Evolutionary conservation across 2,113 vertebrate species (phyloP).

Genomic region (Pluvialis apricaria): DNA sequence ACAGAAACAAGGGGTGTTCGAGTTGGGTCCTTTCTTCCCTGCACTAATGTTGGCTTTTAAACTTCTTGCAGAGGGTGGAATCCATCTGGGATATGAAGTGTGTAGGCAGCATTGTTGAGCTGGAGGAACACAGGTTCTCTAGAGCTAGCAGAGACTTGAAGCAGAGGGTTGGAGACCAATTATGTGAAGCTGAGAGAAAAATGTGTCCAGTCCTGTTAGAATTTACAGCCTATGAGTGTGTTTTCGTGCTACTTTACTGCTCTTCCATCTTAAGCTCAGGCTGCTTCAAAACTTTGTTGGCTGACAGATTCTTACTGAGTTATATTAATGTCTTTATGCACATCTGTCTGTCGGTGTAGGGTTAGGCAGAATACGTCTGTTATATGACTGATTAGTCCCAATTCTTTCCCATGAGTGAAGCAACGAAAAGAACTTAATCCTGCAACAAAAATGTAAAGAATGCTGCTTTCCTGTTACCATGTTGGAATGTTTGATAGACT

Average conservation of each 20-base stretch:
- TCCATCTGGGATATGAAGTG: not conserved
- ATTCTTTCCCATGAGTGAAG: not conserved
- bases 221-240: not conserved
- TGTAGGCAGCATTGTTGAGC: not conserved
- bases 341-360: not conserved
- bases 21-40: not conserved
- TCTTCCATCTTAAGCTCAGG: not conserved
- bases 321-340: not conserved
- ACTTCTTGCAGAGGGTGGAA: not conserved
- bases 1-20: not conserved
- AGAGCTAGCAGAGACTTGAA: not conserved
- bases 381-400: not conserved
- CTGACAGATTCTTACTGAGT: not conserved
- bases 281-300: not conserved
- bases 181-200: not conserved
- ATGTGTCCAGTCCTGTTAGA: not conserved
- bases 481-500: not conserved
- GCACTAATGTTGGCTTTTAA: not conserved
- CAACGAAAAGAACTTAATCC: not conserved
- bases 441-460: not conserved
- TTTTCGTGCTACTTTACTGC: not conserved
- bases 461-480: not conserved
- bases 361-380: not conserved
- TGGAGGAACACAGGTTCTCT: not conserved
- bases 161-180: not conserved